These are phyloP conservation scores for Melieria crassipennis DNA, from an alignment of 2,888 invertebrate genomes.

Conservation along the genomic window DNA sequence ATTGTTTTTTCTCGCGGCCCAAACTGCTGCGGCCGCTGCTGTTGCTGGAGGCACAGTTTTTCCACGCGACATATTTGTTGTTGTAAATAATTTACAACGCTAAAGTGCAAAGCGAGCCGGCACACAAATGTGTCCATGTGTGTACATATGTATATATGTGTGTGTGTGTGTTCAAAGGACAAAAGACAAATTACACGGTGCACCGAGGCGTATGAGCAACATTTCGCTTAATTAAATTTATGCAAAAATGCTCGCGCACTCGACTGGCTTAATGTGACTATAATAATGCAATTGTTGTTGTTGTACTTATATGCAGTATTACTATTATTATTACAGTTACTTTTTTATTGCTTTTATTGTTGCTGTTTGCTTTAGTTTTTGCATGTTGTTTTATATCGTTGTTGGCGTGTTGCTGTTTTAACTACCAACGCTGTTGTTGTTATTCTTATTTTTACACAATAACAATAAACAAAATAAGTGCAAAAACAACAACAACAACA, in stretches of 20 bases:
- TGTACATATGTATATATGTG: neutral
- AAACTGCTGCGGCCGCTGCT: too few species aligned
- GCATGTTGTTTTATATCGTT: too few species aligned
- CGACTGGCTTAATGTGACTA: conserved; percentile 4
- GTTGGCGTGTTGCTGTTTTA: too few species aligned
- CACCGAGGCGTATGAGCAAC: conserved; percentile 33
- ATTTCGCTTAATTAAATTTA: conserved; percentile 31
- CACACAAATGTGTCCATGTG: neutral
- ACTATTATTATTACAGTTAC: conserved; percentile 2
- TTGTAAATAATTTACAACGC: neutral
- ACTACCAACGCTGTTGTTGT: too few species aligned
- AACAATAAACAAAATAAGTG: too few species aligned
- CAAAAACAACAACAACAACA: too few species aligned
- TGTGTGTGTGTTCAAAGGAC: conserved; percentile 26
- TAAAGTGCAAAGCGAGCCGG: neutral
- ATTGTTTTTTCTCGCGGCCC: too few species aligned
- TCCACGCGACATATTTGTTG: neutral
- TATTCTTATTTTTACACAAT: too few species aligned
- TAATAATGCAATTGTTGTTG: neutral
- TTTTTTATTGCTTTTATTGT: conserved; percentile 18
- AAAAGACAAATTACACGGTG: conserved; percentile 24
- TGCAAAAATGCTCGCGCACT: conserved; percentile 15
- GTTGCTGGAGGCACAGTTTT: too few species aligned
- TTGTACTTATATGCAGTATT: neutral
- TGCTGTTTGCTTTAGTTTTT: too few species aligned